Conservation (phyloP, 1,140 invertebrate genomes). For the Tetramorium parvispinum region DNA sequence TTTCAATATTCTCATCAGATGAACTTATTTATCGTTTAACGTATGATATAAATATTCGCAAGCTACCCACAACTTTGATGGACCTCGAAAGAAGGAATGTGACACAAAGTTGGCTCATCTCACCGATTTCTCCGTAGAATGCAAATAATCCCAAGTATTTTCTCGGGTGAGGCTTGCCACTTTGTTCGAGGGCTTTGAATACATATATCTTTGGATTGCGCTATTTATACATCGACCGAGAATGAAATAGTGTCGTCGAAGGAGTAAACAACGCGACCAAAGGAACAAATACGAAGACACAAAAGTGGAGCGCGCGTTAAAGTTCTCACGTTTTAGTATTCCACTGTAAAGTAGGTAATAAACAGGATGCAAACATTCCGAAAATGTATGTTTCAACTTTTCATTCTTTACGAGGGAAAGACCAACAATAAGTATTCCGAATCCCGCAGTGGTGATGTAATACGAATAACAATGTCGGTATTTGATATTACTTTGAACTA, state of each 20-base stretch:
- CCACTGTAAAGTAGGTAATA: slow-evolving; percentile 3
- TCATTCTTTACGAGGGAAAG: not conserved
- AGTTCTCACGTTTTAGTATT: slow-evolving; percentile 14
- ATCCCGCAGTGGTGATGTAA: not conserved
- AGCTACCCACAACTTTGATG: not conserved
- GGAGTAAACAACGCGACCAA: slow-evolving; percentile 38
- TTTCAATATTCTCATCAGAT: not conserved
- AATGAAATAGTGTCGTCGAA: slow-evolving; percentile 37
- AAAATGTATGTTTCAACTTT: not conserved
- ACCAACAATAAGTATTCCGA: not conserved
- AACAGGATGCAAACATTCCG: slow-evolving; percentile 15
- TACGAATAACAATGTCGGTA: not conserved
- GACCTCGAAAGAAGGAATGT: not conserved
- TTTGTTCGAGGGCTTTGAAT: slow-evolving; percentile 40
- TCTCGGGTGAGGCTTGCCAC: slow-evolving; percentile 3
- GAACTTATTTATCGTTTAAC: not conserved
- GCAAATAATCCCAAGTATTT: slow-evolving; percentile 47
- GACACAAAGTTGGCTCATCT: slow-evolving; percentile 9
- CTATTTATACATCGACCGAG: slow-evolving; percentile 51
- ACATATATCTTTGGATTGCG: slow-evolving; percentile 31
- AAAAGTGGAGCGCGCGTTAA: slow-evolving; percentile 27
- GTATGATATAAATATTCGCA: slow-evolving; percentile 20
- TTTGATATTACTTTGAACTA: not conserved
- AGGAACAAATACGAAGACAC: not conserved
- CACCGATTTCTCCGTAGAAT: not conserved